Evolutionary conservation across 2,888 invertebrate species (phyloP), one percentile per base, ranked within the genome.

Genomic region (Terebella lapidaria): DNA sequence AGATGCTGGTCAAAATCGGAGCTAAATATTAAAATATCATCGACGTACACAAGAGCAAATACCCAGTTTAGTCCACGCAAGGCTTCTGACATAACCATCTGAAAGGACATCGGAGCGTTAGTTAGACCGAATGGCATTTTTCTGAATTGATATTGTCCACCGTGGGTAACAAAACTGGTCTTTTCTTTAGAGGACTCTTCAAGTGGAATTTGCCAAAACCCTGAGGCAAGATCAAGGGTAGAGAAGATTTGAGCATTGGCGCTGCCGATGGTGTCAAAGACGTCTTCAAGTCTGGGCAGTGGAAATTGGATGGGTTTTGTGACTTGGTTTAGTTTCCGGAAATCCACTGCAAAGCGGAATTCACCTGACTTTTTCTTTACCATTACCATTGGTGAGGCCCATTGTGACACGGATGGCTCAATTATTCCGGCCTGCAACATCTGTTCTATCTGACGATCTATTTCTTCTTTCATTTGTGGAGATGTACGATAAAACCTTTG

Each of bases 191-290:
- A 18, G 5, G 5, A 4, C 10, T 5, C 27, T 5, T 53, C 20
- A 5, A 53, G 10, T 25, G 55, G 55, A 5, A 55, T 35, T 35
- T 55, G 55, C 35, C 29, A 35, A 35, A 55, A 55, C 3, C 55
- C 29, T 18, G 18, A 20, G 29, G 55, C 35, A 10, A 55, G 5
- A 35, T 55, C 55, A 5, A 55, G 30, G 4, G 35, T 24, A 29
- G 30, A 35, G 35, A 35, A 55, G 4, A 35, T 10, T 55, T 35
- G 5, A 10, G 35, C 4, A 3, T 53, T 53, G 35, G 10, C 49
- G 10, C 5, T 15, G 15, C 49, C 24, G 5, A 49, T n/a, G 10
- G 15, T 24, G 49, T 49, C 49, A n/a, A 49, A n/a, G 5, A 49
- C 22, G 24, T 22, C 10, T n/a, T 49, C 49, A 10, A 49, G 5